Evolutionary conservation across 2,888 invertebrate species (phyloP), one percentile per base, ranked within the genome.

Genomic region (Ferrisia virgata): DNA sequence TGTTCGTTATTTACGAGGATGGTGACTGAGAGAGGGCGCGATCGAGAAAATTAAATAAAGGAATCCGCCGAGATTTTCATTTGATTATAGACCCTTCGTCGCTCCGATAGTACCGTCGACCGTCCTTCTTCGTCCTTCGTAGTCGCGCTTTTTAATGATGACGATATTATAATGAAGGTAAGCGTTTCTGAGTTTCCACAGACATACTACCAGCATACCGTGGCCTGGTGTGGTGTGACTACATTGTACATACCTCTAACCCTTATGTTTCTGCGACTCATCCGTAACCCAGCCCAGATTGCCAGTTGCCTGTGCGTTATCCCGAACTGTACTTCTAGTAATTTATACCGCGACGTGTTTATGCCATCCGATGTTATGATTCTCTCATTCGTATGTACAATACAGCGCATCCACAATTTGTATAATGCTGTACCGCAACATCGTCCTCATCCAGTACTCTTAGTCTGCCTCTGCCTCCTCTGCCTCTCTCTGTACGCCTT

Each of bases 31-130:
- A 82, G 82, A 64, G 82, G 82, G 69, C 82, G 82, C 53, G 58
- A 82, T 82, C 69, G 82, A 82, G 82, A 82, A 82, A 82, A 82
- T 82, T 82, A 82, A 82, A 82, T 82, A 82, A 82, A 82, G 64
- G 69, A 82, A 82, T 82, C 69, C 82, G 69, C 82, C 82, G 82
- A 82, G 82, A 82, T 82, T 82, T 82, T 82, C 82, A 82, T 82
- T 82, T 82, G 82, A 82, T 82, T 82, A 82, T 40, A 40, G 47
- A 25, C 47, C 47, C 43, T 47, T n/a, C 47, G 6, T 53, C 28
- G 25, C 43, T 25, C 40, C 43, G 69, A 69, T 31, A n/a, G n/a
- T n/a, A n/a, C 53, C 53, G n/a, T 22, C 53, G 8, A 13, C 53
- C 2, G 3, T 36, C 36, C 36, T 8, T 33, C 76, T 18, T 40